A percentile compares a stretch with the other conserved stretches of the same genome.
These are phyloP conservation scores for Scaptomyza polygonia DNA, from an alignment of 2,888 invertebrate species.

Conservation along the genomic window DNA sequence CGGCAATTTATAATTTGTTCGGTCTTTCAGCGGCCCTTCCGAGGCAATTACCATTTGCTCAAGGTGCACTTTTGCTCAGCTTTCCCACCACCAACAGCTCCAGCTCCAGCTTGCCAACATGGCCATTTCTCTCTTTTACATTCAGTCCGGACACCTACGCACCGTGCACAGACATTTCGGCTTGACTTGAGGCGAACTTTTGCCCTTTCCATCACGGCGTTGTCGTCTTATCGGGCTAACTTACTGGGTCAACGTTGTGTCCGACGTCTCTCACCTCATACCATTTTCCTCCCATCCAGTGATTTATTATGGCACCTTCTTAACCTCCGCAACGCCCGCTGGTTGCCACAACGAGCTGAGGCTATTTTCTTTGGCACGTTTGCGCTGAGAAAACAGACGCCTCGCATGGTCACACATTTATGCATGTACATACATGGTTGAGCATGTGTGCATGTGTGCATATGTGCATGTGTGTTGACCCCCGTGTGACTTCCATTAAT, in stretches of 20 bases:
- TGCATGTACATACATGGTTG: conserved; percentile 1
- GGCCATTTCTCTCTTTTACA: not conserved
- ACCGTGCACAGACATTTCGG: conserved; percentile 37
- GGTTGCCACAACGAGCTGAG: conserved; percentile 7
- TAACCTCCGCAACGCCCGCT: not conserved
- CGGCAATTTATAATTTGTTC: conserved; percentile 71
- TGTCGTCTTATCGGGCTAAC: conserved; percentile 54
- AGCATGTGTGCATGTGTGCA: conserved; percentile 6
- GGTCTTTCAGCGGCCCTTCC: conserved; percentile 73
- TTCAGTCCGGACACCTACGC: conserved; percentile 38
- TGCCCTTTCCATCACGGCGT: not conserved
- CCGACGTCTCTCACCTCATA: not conserved
- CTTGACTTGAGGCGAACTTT: conserved; percentile 60
- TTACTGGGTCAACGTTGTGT: conserved; percentile 67
- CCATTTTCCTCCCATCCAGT: conserved; percentile 1
- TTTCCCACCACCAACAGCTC: not conserved
- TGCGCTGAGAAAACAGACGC: conserved; percentile 47
- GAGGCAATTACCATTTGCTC: conserved; percentile 64
- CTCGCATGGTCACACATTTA: conserved; percentile 42
- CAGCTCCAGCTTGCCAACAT: not conserved
- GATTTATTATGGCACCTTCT: conserved; percentile 52
- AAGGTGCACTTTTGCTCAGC: conserved; percentile 48
- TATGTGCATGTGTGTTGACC: conserved; percentile 22
- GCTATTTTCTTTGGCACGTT: conserved; percentile 65
- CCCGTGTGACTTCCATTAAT: conserved; percentile 40